A percentile compares a stretch with the other conserved stretches of the same genome.
These are phyloP conservation scores for Barypeithes pellucidus DNA, from an alignment of 2,888 invertebrate species.

Conservation along the genomic window DNA sequence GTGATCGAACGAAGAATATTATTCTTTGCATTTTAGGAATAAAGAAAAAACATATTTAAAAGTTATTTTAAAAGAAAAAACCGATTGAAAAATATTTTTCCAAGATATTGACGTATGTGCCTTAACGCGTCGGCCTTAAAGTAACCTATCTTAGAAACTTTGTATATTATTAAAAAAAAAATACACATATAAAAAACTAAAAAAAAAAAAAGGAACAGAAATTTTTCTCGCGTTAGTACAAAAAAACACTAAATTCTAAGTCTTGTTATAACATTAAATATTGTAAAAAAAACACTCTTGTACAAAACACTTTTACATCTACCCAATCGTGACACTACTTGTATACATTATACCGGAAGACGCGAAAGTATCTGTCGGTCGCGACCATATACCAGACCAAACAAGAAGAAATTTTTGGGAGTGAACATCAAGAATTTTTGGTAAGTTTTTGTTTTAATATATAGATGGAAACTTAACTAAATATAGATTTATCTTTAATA, in stretches of 20 bases:
- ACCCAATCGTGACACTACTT: conserved; percentile 45
- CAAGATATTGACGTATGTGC: conserved; percentile 70
- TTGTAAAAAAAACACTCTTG: conserved; percentile 46
- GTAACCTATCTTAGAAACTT: conserved; percentile 65
- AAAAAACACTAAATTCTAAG: conserved; percentile 54
- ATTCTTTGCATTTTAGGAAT: conserved; percentile 63
- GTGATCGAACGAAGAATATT: conserved; percentile 62
- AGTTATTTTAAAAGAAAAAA: conserved; percentile 57
- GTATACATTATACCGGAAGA: conserved; percentile 39
- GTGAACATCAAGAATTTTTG: conserved; percentile 33
- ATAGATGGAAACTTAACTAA: too few relatives aligned
- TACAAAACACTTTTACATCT: conserved; percentile 44
- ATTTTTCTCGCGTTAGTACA: conserved; percentile 54
- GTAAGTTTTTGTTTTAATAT: conserved; percentile 51
- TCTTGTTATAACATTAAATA: conserved; percentile 49
- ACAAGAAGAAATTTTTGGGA: conserved; percentile 40
- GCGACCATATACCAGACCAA: conserved; percentile 36
- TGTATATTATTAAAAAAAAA: conserved; percentile 68
- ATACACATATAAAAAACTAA: conserved; percentile 59
- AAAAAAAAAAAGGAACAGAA: conserved; percentile 60
- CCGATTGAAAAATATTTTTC: conserved; percentile 66
- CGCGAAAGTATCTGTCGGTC: conserved; percentile 32
- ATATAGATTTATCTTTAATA: too few relatives aligned
- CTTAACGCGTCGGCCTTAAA: conserved; percentile 71
- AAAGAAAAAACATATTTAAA: conserved; percentile 59